These are phyloP conservation scores for Calameuta pallipes DNA, from an alignment of 2,888 invertebrate genomes.

Conservation along the genomic window DNA sequence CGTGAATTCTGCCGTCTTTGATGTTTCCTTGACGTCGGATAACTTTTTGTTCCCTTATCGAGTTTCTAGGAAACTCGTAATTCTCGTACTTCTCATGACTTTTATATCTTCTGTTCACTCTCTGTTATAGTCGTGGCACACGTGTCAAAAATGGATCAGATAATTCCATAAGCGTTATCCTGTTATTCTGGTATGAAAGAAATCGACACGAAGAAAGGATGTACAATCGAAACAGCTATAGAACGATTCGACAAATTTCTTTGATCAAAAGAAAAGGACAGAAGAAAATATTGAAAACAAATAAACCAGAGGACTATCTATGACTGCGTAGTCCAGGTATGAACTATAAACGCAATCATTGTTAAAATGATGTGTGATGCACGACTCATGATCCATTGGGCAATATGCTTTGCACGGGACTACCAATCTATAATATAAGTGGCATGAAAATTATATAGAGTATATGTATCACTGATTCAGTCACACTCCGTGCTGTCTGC, in stretches of 20 bases:
- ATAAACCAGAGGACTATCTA: background rate
- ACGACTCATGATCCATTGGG: background rate
- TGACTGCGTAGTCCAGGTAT: background rate
- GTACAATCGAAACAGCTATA: background rate
- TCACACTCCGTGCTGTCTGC: background rate
- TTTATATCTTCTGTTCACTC: background rate
- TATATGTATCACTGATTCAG: background rate
- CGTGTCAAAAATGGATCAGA: background rate
- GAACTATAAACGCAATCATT: constrained; percentile 29
- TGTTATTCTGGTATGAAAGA: background rate
- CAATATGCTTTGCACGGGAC: background rate
- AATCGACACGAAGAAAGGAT: background rate
- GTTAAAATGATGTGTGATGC: constrained; percentile 16
- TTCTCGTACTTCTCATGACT: background rate
- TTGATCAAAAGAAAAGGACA: background rate
- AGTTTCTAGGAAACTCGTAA: background rate
- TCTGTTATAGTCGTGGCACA: background rate
- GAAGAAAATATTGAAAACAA: background rate
- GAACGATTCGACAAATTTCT: background rate
- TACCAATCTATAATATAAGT: background rate
- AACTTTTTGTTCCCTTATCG: background rate
- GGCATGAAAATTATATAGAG: background rate
- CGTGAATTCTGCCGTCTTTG: background rate
- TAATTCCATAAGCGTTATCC: background rate
- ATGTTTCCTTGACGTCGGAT: background rate